Evolutionary conservation across 64 coral and sea anemone species (phyloP).

Genomic region (Actinia tenebrosa): DNA sequence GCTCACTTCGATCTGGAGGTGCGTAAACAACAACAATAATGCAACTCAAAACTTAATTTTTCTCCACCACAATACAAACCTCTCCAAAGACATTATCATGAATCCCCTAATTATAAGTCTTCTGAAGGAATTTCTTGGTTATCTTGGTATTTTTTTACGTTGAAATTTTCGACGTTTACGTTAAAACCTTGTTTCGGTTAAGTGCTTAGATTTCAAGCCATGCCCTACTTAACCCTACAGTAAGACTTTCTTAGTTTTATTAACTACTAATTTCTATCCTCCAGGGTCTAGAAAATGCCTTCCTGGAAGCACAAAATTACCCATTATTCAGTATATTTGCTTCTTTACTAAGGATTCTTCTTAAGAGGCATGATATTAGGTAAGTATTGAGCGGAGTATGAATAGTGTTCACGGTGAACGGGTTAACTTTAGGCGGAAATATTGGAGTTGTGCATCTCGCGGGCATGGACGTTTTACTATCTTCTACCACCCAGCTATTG

Average conservation of each 20-base stretch:
- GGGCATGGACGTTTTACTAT: not conserved
- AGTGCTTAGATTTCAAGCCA: constrained; percentile 6
- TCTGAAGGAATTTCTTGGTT: constrained; percentile 1
- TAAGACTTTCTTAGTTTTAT: not conserved
- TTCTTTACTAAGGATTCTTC: constrained; percentile 54
- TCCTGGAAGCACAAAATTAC: constrained; percentile 62
- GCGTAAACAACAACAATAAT: constrained; percentile 28
- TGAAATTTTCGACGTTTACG: not conserved
- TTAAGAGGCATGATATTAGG: constrained; percentile 65
- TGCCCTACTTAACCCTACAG: constrained; percentile 6
- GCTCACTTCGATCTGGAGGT: constrained; percentile 76
- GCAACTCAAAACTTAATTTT: not conserved
- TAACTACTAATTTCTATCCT: constrained; percentile 17
- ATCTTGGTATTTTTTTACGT: not conserved
- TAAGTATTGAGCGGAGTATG: constrained; percentile 54
- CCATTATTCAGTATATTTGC: constrained; percentile 74
- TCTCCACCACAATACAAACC: not conserved
- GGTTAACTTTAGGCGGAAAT: constrained; percentile 50
- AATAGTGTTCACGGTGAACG: constrained; percentile 43
- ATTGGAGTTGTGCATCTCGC: constrained; percentile 6
- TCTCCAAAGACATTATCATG: not conserved
- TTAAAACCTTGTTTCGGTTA: constrained; percentile 12
- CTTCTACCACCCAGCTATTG: constrained; percentile 12
- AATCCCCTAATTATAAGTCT: not conserved
- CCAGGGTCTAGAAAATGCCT: constrained; percentile 84